Evolutionary conservation across 1,140 invertebrate species (phyloP).

Genomic region (Lepidurus apus): DNA sequence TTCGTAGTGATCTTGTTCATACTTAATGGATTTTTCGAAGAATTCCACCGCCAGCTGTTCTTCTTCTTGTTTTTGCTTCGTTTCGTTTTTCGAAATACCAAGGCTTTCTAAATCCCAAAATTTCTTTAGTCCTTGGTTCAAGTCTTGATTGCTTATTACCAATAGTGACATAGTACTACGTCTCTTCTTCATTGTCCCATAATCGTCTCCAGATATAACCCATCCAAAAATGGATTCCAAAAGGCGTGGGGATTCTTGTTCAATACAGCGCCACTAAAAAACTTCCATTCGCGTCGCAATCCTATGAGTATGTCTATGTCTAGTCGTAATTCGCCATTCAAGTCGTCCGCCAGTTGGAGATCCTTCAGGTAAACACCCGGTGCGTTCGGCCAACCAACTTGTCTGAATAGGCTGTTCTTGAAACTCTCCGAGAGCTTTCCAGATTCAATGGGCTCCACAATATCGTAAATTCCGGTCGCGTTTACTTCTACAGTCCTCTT

Average conservation of each 20-base stretch:
- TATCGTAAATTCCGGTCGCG: neutral
- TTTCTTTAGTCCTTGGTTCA: neutral
- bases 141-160: neutral
- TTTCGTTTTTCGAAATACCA: slow-evolving; percentile 1
- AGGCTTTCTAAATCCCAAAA: neutral
- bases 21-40: slow-evolving; percentile 6
- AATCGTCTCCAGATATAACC: neutral
- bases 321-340: neutral
- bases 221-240: neutral
- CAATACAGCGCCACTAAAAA: neutral
- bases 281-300: neutral
- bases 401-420: slow-evolving; percentile 5
- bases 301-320: neutral
- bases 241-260: neutral
- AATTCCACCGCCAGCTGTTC: neutral
- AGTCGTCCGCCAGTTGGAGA: slow-evolving; percentile 3
- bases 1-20: neutral
- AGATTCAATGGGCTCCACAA: neutral
- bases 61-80: neutral
- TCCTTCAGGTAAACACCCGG: neutral
- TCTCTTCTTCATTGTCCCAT: neutral
- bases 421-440: neutral
- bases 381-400: neutral
- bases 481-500: neutral
- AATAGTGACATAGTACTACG: neutral